Conservation (phyloP, 2,113 vertebrate species). For the Engystomops pustulosus region DNA sequence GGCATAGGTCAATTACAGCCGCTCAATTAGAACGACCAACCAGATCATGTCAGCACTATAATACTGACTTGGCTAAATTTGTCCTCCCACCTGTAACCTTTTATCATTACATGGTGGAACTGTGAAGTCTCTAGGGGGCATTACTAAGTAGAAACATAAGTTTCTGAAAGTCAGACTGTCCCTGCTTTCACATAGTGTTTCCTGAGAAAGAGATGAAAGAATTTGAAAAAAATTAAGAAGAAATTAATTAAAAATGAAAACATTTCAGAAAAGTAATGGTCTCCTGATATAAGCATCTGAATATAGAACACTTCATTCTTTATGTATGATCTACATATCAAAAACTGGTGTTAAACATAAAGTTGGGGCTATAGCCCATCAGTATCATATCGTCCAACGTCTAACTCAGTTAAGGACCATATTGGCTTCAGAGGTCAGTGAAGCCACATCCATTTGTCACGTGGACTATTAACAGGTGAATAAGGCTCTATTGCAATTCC, state of each 20-base stretch:
- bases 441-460: no score
- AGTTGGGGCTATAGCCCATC: no score
- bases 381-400: no score
- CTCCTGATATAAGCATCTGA: no score
- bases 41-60: constrained; percentile 47
- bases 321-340: not conserved
- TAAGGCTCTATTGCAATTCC: no score
- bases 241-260: no score
- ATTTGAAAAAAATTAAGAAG: not conserved
- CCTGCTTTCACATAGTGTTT: not conserved
- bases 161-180: constrained; percentile 6
- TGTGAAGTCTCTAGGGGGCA: constrained; percentile 2
- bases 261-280: no score
- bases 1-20: constrained; percentile 41
- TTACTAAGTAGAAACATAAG: constrained; percentile 43
- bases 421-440: no score
- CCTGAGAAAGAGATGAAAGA: not conserved
- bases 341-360: no score
- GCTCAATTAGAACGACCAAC: constrained; percentile 20
- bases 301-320: no score
- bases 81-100: constrained; percentile 55
- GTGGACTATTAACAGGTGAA: no score
- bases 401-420: no score
- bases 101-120: constrained; percentile 44
- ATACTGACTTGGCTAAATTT: constrained; percentile 42